phyloP scores from a whole-genome alignment of 53 echinoderm and acorn worm species.

The Holothuria scabra region DNA sequence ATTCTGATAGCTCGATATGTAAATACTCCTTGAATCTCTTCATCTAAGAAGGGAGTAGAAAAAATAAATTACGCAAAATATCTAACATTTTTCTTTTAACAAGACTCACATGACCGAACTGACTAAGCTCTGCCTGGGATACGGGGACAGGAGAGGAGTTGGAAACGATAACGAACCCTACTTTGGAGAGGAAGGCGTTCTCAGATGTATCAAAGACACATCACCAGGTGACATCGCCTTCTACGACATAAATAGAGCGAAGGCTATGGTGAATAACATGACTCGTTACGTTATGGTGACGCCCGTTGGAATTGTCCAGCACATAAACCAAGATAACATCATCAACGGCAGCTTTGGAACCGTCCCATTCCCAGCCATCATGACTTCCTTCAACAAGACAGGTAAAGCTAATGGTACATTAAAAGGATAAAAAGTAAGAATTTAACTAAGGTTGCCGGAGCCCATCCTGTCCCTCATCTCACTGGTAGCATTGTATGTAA shows the following conservation, averaged over 20 bases:
- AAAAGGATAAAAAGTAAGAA: too few species aligned
- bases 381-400: slow-evolving; percentile 81
- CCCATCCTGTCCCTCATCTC: too few species aligned
- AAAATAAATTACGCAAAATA: too few species aligned
- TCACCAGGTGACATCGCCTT: slow-evolving; percentile 80
- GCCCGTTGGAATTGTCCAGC: slow-evolving; percentile 80
- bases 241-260: slow-evolving; percentile 58
- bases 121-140: slow-evolving; percentile 66
- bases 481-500: too few species aligned
- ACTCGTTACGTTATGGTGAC: slow-evolving; percentile 76
- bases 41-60: too few species aligned
- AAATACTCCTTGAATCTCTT: too few species aligned
- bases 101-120: slow-evolving; percentile 77
- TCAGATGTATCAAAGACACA: slow-evolving; percentile 70
- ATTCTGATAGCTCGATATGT: too few species aligned
- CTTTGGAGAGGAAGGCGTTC: slow-evolving; percentile 68
- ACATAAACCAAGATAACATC: slow-evolving; percentile 63
- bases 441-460: too few species aligned
- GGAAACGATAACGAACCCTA: slow-evolving; percentile 59
- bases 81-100: too few species aligned
- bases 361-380: slow-evolving; percentile 72
- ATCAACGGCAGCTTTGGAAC: slow-evolving; percentile 87
- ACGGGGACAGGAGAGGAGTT: slow-evolving; percentile 46
- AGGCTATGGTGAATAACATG: background rate
- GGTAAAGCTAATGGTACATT: slow-evolving; percentile 51